Evolutionary conservation across 2,888 invertebrate genomes (phyloP).

Genomic region (Meteorus cinctellus): DNA sequence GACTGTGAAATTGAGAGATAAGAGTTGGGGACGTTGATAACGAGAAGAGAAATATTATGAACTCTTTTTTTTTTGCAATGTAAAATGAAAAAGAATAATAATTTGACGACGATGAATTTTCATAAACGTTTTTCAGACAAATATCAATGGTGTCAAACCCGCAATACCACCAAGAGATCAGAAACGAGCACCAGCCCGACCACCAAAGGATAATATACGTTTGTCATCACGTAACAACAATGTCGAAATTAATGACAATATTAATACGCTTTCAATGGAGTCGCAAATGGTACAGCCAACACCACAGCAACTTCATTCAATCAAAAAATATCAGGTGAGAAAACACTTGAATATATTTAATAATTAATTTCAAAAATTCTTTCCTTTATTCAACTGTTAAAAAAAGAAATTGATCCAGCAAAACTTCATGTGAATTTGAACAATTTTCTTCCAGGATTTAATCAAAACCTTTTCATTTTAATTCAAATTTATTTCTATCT

Average conservation of each 20-base stretch:
- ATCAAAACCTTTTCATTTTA: no score
- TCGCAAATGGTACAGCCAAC: conserved; percentile 78
- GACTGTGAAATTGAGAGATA: no score
- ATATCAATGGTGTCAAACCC: conserved; percentile 74
- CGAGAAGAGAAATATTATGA: background rate
- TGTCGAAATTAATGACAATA: conserved; percentile 70
- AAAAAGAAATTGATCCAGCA: no score
- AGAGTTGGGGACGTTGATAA: no score
- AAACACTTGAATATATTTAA: no score
- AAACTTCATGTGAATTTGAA: no score
- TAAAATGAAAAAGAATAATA: background rate
- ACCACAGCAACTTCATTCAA: conserved; percentile 91
- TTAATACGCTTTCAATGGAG: conserved; percentile 68
- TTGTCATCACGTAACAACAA: conserved; percentile 74
- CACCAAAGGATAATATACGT: conserved; percentile 81
- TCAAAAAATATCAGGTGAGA: conserved; percentile 92
- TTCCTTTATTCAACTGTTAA: no score
- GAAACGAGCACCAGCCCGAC: conserved; percentile 79
- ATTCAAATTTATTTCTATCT: no score
- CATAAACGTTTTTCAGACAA: conserved; percentile 64
- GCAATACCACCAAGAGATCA: conserved; percentile 81
- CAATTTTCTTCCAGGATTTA: no score
- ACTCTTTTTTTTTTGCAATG: conserved; percentile 16
- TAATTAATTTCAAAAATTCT: no score
- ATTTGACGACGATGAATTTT: background rate